Evolutionary conservation across 2,888 invertebrate genomes (phyloP), one percentile per base, ranked within the genome.

Genomic region (Andrena marginata): DNA sequence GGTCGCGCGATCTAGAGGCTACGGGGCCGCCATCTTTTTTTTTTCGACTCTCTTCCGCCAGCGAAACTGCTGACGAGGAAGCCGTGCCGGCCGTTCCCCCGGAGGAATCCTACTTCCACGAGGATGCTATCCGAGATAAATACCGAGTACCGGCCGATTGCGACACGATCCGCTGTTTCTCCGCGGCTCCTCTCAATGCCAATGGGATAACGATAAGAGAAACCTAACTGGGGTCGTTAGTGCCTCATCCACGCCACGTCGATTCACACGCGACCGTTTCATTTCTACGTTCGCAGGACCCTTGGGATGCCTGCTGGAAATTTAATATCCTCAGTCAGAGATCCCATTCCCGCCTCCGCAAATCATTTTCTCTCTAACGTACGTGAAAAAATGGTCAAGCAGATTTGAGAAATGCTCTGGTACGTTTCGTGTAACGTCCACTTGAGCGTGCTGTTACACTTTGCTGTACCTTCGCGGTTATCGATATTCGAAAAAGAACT

Each of bases 1-100:
- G 84, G 78, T 69, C 77, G 73, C 77, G 77, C 78, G 82, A 85
- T 85, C 82, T 82, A 77, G 72, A 81, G 54, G 72, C 85, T 59
- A 63, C 23, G 31, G 16, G 42, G 63, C 72, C 77, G 85, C 85
- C 85, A 85, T 85, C 68, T 85, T 82, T 78, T 85, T 80, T 74
- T 42, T 42, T 16, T 16, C 42, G 42, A 16, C 42, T 85, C 77
- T 78, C 65, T 60, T 62, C 29, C 56, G 13, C 60, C 42, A 72
- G 31, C 59, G 51, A 84, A 79, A 84, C 56, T 71, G 84, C 72
- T 73, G 83, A 76, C 72, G 69, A 70, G 31, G 75, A 84, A 76
- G 49, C 23, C 64, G 48, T 56, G 20, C 20, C 13, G 71, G 54
- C 23, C 23, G 48, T 60, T 54, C n/a, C 10, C 54, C 31, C 23